Evolutionary conservation across 2,113 vertebrate species (phyloP).

Genomic region (Dolichotis patagonum): DNA sequence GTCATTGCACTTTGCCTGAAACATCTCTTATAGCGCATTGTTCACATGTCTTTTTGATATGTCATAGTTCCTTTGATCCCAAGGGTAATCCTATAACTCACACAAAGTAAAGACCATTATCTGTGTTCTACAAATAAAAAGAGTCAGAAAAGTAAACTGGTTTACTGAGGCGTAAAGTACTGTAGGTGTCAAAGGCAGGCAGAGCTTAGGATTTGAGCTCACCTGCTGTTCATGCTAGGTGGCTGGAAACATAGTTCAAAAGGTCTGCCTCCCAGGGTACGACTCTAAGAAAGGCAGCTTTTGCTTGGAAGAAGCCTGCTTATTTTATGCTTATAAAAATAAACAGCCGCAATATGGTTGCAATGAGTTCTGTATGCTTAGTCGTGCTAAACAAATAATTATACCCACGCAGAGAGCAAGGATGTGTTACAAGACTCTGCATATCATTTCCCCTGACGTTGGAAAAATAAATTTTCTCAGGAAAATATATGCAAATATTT

Average conservation of each 20-base stretch:
- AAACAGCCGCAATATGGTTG: neutral
- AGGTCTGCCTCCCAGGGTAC: neutral
- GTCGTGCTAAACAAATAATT: neutral
- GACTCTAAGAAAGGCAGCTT: neutral
- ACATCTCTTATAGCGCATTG: neutral
- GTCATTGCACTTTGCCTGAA: neutral
- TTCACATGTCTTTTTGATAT: neutral
- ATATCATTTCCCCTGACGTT: neutral
- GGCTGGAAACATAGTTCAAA: neutral
- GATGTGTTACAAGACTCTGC: neutral
- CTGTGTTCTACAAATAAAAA: neutral
- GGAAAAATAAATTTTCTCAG: neutral
- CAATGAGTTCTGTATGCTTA: neutral
- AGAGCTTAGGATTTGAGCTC: neutral
- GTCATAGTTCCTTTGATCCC: neutral
- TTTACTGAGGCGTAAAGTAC: neutral
- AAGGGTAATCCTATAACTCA: neutral
- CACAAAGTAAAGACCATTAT: neutral
- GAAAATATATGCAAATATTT: neutral
- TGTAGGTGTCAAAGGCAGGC: neutral
- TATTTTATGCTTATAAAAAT: neutral
- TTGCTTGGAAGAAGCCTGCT: neutral
- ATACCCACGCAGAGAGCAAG: neutral
- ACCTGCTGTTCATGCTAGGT: neutral
- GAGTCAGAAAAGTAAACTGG: neutral